These are phyloP conservation scores for Sterrhoptilus dennistouni DNA, from an alignment of 2,113 vertebrate genomes.

Conservation along the genomic window DNA sequence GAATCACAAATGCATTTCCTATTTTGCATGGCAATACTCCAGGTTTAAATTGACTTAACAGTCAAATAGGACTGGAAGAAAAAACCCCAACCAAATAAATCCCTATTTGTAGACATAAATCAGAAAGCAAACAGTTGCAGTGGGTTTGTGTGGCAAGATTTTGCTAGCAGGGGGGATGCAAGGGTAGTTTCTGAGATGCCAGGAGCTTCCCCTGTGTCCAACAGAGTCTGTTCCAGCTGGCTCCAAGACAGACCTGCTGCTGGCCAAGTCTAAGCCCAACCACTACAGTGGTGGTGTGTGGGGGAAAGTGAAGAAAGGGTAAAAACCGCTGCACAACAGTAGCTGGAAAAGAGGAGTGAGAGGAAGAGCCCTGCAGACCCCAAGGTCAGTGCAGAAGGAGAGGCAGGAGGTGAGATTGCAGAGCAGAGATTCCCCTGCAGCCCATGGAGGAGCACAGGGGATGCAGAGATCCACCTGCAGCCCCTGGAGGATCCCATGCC, in stretches of 20 bases:
- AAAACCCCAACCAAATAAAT: not conserved
- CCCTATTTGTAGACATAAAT: not conserved
- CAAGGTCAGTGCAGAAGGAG: not conserved
- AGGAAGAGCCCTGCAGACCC: not conserved
- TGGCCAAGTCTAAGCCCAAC: not conserved
- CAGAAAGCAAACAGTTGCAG: not conserved
- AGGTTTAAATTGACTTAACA: not conserved
- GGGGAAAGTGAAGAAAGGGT: not conserved
- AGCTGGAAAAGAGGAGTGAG: not conserved
- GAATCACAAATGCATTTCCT: not conserved
- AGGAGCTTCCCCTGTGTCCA: rapidly evolving
- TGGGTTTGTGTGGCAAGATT: not conserved
- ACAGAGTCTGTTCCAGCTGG: rapidly evolving
- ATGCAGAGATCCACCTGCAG: not conserved
- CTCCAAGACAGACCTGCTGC: rapidly evolving
- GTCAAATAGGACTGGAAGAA: not conserved
- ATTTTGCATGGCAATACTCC: not conserved
- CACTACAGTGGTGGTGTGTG: rapidly evolving
- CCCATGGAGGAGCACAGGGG: rapidly evolving
- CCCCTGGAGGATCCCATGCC: not conserved
- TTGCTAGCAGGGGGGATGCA: not conserved
- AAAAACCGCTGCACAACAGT: not conserved
- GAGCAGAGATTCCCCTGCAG: not conserved
- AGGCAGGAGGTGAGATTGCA: not conserved
- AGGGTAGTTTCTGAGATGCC: not conserved